Conservation (phyloP, 2,113 vertebrate species). For the Indicator indicator region DNA sequence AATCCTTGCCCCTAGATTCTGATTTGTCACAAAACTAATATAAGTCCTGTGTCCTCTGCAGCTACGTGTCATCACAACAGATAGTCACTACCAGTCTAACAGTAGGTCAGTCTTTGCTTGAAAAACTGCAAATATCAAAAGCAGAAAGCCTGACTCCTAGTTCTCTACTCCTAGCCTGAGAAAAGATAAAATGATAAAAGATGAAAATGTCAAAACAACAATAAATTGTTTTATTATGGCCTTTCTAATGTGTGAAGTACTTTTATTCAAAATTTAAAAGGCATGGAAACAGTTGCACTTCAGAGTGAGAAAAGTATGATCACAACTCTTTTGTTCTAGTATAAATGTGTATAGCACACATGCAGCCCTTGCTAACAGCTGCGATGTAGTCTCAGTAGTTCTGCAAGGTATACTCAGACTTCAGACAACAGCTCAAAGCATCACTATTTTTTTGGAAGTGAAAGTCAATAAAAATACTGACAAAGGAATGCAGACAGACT, state of each 20-base stretch:
- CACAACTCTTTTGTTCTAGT: background rate
- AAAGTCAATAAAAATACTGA: conserved; percentile 41
- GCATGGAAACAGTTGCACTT: conserved; percentile 6
- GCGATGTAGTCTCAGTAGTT: background rate
- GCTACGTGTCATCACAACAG: accelerated
- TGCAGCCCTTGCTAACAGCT: background rate
- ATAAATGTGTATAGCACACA: background rate
- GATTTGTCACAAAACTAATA: background rate
- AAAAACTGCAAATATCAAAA: background rate
- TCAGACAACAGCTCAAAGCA: background rate
- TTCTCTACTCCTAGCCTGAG: background rate
- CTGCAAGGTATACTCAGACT: background rate
- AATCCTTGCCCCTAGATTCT: background rate
- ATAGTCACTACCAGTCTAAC: background rate
- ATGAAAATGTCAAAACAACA: background rate
- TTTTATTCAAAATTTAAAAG: background rate
- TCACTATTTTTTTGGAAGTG: conserved; percentile 6
- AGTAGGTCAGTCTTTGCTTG: background rate
- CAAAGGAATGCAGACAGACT: conserved; percentile 11
- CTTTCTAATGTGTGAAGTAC: background rate
- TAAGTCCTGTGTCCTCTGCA: background rate
- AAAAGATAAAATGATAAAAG: background rate
- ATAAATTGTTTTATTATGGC: background rate
- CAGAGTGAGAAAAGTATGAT: background rate
- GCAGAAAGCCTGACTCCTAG: background rate